Evolutionary conservation across 2,113 vertebrate species (phyloP), one percentile per base, ranked within the genome.

Genomic region (Chaetorhynchus papuensis): DNA sequence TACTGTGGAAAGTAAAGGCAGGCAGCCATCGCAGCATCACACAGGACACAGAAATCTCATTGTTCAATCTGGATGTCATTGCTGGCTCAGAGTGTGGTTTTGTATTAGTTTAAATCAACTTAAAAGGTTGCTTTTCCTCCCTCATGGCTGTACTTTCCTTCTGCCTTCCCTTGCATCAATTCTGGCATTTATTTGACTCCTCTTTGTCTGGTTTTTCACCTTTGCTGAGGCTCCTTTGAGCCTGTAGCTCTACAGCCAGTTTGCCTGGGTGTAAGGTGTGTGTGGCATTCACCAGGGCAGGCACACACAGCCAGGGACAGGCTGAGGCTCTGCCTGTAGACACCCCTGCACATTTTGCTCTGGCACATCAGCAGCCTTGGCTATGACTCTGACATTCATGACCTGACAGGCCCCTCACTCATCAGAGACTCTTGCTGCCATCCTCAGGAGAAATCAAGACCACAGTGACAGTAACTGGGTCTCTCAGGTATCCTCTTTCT

Each of bases 311-410:
- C 45, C 41, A 53, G 39, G 49, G 35, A 6, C 53, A 86, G 30
- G 75, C 37, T 69, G 70, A 68, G 66, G 57, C 53, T 88, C 41
- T 92, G 61, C 37, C 84, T 53, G 22, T 37, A 78, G n/a, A 12
- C 0, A 0, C 11, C 9, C 18, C 15, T 0, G 49, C 65, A 82
- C 30, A 35, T 54, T 70, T 66, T 15, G 6, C 7, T n/a, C 47
- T 57, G 49, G 21, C 16, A 8, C 1, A 3, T 63, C 83, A 54
- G 27, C 78, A 68, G 3, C 53, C 60, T 60, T 50, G 64, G 21
- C 81, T 71, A 2, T 31, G 47, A 54, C 49, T 59, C 30, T 47
- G 23, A 41, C 28, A 47, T 3, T 0, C 0, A 0, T 30, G 35
- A 39, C 24, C 16, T 52, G 44, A 74, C 1, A 0, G 21, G 47